Base-by-base conservation (phyloP, 1,140 invertebrate genomes). In the Triops longicaudatus region DNA sequence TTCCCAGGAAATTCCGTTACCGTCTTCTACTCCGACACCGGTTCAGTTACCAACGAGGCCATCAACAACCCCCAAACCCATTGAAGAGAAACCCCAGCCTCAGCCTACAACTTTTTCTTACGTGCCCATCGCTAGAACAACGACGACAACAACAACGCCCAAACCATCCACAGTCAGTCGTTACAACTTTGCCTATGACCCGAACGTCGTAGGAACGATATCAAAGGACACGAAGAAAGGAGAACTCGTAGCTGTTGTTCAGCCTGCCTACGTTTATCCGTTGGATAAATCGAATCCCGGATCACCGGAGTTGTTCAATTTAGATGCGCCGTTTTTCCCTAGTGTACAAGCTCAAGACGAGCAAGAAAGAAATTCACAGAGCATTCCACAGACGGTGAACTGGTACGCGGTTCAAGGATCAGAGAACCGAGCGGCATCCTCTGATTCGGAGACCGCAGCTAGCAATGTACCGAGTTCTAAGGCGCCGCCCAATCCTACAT, bases 241-340 rank as follows among this genome's bases (percentile, higher is more conserved):
- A 22, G 73, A 73, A 11, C 12, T 44, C 42, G 43, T 77, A 10
- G 71, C 76, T 9, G 76, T 77, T 14, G 76, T 77, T 14, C 72
- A 77, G 27, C 76, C 76, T 12, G 72, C 76, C 2, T 73, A 73
- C 72, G 44, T 77, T n/a, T 77, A 73, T 27, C 43, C 37, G 31
- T 9, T 63, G 17, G 37, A 41, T 2, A 71, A 74, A 43, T 73
- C 76, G 0, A 14, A 63, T 63, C 4, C 50, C 7, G 72, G 72
- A 22, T 28, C n/a, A 22, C 76, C 76, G 26, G 42, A 44, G 50
- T 44, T 77, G 27, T 26, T 77, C 14, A 72, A 73, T 26, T 50
- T 77, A 26, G 76, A 77, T 73, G 76, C 76, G 6, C 76, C 76
- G 9, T 77, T 77, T 41, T 28, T 77, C n/a, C 76, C 76, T 17